Conservation (phyloP, 2,797 vertebrate genomes). For the Odontamblyopus rebecca region DNA sequence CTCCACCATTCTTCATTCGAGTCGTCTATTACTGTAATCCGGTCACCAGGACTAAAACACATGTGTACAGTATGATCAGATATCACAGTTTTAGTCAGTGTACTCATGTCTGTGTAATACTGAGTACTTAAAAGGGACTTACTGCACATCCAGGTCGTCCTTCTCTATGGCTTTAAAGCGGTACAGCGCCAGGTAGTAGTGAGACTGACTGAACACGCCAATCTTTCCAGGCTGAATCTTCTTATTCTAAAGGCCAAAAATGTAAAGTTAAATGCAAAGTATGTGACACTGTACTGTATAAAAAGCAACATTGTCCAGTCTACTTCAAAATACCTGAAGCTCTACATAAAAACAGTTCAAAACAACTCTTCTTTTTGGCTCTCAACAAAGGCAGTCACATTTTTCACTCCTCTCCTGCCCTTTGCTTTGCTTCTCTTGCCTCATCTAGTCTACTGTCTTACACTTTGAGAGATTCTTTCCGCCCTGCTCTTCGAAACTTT, state of each 20-base stretch:
- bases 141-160: conserved; percentile 93
- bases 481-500: too few relatives aligned
- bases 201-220: conserved; percentile 84
- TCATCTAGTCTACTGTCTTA: too few relatives aligned
- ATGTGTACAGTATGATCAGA: not conserved
- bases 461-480: too few relatives aligned
- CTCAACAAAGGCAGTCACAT: too few relatives aligned
- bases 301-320: not conserved
- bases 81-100: not conserved
- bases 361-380: too few relatives aligned
- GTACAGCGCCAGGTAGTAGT: conserved; percentile 92
- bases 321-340: too few relatives aligned
- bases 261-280: not conserved
- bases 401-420: too few relatives aligned
- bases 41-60: conserved; percentile 84
- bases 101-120: not conserved
- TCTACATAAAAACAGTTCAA: too few relatives aligned
- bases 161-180: conserved; percentile 94
- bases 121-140: conserved; percentile 46
- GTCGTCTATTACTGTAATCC: conserved; percentile 91
- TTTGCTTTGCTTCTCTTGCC: too few relatives aligned
- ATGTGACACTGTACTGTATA: not conserved
- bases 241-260: conserved; percentile 78
- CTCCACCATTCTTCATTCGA: conserved; percentile 96
- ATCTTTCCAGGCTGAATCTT: conserved; percentile 80